These are phyloP conservation scores for Petrocephalus sullivani DNA, from an alignment of 2,797 vertebrate genomes.

Conservation along the genomic window DNA sequence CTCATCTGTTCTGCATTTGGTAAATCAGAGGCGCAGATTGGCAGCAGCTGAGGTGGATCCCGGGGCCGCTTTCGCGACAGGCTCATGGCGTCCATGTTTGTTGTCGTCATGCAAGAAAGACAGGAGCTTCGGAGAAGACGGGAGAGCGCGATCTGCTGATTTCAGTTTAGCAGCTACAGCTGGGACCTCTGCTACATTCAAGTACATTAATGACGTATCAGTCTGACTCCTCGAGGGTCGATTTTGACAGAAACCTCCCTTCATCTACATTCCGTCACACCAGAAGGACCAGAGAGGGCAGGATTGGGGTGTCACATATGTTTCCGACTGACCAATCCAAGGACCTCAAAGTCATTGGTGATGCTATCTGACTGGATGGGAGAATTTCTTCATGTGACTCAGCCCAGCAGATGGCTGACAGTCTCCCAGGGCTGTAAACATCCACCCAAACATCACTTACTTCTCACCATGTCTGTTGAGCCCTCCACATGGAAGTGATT, in stretches of 20 bases:
- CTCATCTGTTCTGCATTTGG: conserved; percentile 16
- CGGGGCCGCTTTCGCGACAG: not conserved
- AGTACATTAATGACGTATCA: conserved; percentile 70
- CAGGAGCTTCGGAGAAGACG: not conserved
- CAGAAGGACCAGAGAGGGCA: not conserved
- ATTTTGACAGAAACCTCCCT: not conserved
- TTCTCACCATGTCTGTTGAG: conserved; percentile 25
- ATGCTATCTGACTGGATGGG: conserved; percentile 32
- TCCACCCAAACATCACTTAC: conserved; percentile 35
- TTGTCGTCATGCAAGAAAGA: not conserved
- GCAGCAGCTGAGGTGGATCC: conserved; percentile 3
- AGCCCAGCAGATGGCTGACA: conserved; percentile 44
- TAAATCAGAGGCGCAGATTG: not conserved
- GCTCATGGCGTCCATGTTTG: not conserved
- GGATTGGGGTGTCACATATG: not conserved
- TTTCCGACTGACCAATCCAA: not conserved
- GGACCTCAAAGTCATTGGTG: conserved; percentile 36
- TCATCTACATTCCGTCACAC: not conserved
- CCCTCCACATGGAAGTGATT: conserved; percentile 42
- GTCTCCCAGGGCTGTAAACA: conserved; percentile 52
- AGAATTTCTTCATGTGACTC: conserved; percentile 53
- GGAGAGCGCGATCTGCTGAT: conserved; percentile 24
- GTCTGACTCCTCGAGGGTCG: conserved; percentile 54
- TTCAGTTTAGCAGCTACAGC: conserved; percentile 39
- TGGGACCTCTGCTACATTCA: conserved; percentile 53